Evolutionary conservation across 2,888 invertebrate genomes (phyloP), one percentile per base, ranked within the genome.

Genomic region (Cheilosia soror): DNA sequence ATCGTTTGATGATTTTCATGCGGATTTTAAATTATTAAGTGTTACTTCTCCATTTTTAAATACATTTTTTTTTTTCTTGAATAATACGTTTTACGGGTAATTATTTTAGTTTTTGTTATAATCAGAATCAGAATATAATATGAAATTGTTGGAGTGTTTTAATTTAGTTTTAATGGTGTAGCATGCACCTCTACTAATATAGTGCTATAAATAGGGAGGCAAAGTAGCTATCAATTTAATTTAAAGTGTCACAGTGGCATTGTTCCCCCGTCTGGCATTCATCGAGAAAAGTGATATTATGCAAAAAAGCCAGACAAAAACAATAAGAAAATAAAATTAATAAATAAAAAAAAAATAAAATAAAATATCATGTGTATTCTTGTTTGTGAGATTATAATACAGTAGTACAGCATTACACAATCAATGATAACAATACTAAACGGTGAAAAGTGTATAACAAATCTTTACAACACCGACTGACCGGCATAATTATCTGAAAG

Each of bases 401-500:
- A 58, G 58, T 53, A 68, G 40, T 55, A 58, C 47, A 58, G 81
- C 69, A 85, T 68, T 81, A 68, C 72, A 76, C 85, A 76, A 76
- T 85, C 62, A 47, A 57, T 68, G 85, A 85, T 81, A 85, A 81
- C 71, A 68, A 68, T 63, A 77, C 66, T 47, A 47, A 81, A 60
- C 75, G 80, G 80, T 71, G 49, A 76, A 71, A 80, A 73, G 72
- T 60, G 65, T 13, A 49, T 3, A 72, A 62, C 47, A 63, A 69
- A 63, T 20, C 13, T 44, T 29, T 42, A 69, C 20, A 62, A 62
- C 63, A 47, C 47, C 40, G 42, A 49, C 44, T 40, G 60, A 76
- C 84, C 84, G 84, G 84, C 84, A 81, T 80, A 55, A 71, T 81
- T 85, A 85, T 81, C 84, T 53, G 47, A 60, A 71, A 71, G 63